Conservation (phyloP, 2,888 invertebrate genomes). For the Norana najaformis region DNA sequence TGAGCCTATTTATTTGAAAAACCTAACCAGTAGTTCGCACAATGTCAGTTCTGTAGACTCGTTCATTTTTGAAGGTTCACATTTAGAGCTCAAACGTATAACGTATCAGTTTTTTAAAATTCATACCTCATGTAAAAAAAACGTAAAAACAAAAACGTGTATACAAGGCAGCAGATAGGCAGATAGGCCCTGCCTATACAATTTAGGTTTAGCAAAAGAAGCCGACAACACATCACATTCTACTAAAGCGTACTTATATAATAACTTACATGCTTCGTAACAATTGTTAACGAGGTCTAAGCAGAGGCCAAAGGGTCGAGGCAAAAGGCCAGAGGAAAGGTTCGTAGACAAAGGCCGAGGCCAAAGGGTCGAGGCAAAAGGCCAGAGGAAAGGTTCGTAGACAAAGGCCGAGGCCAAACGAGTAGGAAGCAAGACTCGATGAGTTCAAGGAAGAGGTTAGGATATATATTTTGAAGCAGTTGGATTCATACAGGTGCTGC, state of each 20-base stretch:
- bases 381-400: not conserved
- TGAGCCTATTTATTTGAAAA: not conserved
- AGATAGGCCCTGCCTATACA: not conserved
- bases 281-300: not conserved
- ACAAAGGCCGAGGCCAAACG: not conserved
- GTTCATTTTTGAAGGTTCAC: not conserved
- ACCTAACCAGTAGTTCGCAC: not conserved
- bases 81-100: not conserved
- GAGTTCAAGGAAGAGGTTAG: no score
- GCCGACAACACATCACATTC: not conserved
- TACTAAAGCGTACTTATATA: not conserved
- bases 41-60: not conserved
- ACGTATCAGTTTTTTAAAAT: not conserved
- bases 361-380: not conserved
- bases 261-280: not conserved
- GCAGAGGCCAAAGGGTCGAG: not conserved
- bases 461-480: no score
- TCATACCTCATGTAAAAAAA: not conserved
- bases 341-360: not conserved
- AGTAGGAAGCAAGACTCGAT: no score
- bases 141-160: not conserved
- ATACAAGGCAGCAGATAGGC: not conserved
- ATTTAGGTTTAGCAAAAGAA: not conserved
- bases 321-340: not conserved
- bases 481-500: no score